Base-by-base conservation (phyloP, 2,113 vertebrate species). In the Orientallactaga bullata region DNA sequence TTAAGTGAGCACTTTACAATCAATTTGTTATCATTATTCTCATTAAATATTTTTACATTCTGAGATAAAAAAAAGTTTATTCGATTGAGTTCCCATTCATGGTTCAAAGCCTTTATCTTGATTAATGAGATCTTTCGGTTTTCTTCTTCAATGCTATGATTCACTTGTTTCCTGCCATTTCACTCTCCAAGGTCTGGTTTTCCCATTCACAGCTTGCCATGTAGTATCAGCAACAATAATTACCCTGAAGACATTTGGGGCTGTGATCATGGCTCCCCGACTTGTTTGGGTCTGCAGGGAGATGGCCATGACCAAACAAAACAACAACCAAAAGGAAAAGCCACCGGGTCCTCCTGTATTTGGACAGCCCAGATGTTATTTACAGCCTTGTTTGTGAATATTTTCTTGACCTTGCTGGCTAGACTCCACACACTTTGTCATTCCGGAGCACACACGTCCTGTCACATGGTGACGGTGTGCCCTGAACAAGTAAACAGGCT, bases 351-450 rank as follows among this genome's bases (percentile, higher is more conserved):
- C 95, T 97, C 95, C 96, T 97, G 97, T 97, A 97, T 98, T 98
- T 98, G 97, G 97, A 97, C 96, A 97, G 94, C 95, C 96, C 98
- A 98, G 98, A 98, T 98, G 98, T 98, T 98, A 98, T 98, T 98
- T 98, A 98, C 98, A 96, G 97, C 97, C 92, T 96, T 98, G 98
- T 98, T 98, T 98, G 97, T 98, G 97, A 97, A 98, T 96, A 96
- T 95, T 98, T 98, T 97, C 97, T 98, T 97, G 97, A 95, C 96
- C 95, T 95, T 95, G 86, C 98, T 98, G 98, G 98, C 98, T 97
- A 96, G 96, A 94, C 97, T 98, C 98, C 98, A 98, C 96, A 97
- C 96, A 98, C 96, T 97, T 98, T 98, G 98, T 98, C 98, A 98
- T 96, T 96, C 95, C 92, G 92, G 97, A 97, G 97, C 98, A 97